Evolutionary conservation across 2,797 vertebrate species (phyloP), one percentile per base, ranked within the genome.

Genomic region (Zenarchopterus dispar): DNA sequence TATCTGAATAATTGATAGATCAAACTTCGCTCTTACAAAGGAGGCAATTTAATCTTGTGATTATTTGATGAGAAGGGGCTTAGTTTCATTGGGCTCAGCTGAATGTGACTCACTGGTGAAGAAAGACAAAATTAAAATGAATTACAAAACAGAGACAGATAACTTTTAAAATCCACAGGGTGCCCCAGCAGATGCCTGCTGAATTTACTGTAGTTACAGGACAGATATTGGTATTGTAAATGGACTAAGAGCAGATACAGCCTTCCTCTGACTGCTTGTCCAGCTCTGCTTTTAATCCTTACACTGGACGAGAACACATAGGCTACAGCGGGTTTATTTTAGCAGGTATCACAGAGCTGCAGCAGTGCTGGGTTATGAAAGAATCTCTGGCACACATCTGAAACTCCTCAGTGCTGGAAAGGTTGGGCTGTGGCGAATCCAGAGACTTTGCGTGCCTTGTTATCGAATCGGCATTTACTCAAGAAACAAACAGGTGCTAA

Each of bases 41-140:
- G 74, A 78, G 86, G 90, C 91, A 91, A 91, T 92, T 92, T 87
- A 87, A 93, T 92, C 88, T 92, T 77, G 85, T 90, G 84, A 89
- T 78, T 92, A 86, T 92, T 91, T 88, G 72, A 91, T 91, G 89
- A 91, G 86, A 39, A 23, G 66, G 66, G 76, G 72, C 80, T 78
- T 73, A 64, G 86, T 88, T 91, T 89, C 85, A 84, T 67, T 67
- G 77, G 66, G 62, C 73, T 78, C 50, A 54, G 72, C 65, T 86
- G 75, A 86, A 84, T 74, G 80, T 70, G 77, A 47, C 74, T 61
- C 39, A 64, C 56, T 42, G 61, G 51, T 31, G 79, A 84, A 55
- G 78, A 86, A 74, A 67, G 70, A 68, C 73, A 47, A 33, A 31
- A 59, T 84, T 84, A 67, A 81, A 81, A 28, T 60, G 76, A 67